Percentiles rank a stretch among this genome's conserved stretches.
Conservation (phyloP, 1,140 invertebrate genomes). For the Nautilus pompilius region DNA sequence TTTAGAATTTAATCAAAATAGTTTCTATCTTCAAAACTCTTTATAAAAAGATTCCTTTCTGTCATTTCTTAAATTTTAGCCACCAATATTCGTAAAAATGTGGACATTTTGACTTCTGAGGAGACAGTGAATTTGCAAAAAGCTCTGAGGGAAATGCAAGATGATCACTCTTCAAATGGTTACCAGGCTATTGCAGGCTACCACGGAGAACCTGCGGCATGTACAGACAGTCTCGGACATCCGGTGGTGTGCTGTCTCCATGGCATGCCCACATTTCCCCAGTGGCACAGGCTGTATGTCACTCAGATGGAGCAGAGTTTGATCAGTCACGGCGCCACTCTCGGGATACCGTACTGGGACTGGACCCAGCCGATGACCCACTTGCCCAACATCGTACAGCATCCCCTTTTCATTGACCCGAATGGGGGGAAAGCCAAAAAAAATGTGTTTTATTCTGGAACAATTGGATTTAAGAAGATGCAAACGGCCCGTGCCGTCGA, state of each 20-base stretch:
- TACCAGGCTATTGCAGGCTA: slow-evolving; percentile 17
- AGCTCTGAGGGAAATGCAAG: slow-evolving; percentile 11
- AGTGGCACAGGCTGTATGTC: slow-evolving; percentile 18
- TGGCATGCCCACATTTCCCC: slow-evolving; percentile 23
- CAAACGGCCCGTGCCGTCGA: slow-evolving; percentile 2
- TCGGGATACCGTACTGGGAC: slow-evolving; percentile 29
- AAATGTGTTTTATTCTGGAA: slow-evolving; percentile 3
- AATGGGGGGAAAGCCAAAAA: slow-evolving; percentile 1
- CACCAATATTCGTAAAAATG: slow-evolving; percentile 19
- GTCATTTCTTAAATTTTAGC: too few relatives aligned
- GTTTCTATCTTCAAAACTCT: too few relatives aligned
- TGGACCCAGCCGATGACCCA: slow-evolving; percentile 13
- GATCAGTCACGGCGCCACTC: slow-evolving; percentile 1
- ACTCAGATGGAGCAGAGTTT: slow-evolving; percentile 20
- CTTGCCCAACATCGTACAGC: slow-evolving; percentile 14
- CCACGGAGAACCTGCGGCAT: slow-evolving; percentile 21
- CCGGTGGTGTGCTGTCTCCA: slow-evolving; percentile 19
- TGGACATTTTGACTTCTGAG: slow-evolving; percentile 5
- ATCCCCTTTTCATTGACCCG: slow-evolving; percentile 6
- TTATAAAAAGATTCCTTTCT: too few relatives aligned
- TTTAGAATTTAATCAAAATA: too few relatives aligned
- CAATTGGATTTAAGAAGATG: slow-evolving; percentile 7
- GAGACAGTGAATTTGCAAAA: slow-evolving; percentile 11
- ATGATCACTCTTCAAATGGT: slow-evolving; percentile 8
- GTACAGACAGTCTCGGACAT: slow-evolving; percentile 2